Evolutionary conservation across 2,113 vertebrate species (phyloP), one percentile per base, ranked within the genome.

Genomic region (Cyprinus carpio): DNA sequence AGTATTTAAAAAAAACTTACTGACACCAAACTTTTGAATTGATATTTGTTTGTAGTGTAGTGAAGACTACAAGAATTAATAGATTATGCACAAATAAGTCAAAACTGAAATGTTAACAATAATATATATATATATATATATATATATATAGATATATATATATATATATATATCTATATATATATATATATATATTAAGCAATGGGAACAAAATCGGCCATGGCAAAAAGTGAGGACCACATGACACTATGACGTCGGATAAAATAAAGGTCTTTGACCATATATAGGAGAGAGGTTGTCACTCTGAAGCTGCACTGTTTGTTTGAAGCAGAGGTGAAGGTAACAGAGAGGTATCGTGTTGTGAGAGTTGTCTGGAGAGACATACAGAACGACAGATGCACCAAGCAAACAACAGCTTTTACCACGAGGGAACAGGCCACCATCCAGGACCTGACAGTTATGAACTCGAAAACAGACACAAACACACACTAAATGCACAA

Each of bases 381-480:
- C 75, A 79, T 56, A 49, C 78, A 84, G 58, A 23, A n/a, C 67
- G 87, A 88, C 87, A 88, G 87, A 75, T 84, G 87, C 84, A 37
- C 46, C 20, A 58, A 84, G 83, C 84, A 88, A 88, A 88, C 87
- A 88, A 79, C 84, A 75, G 75, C 79, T 84, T 86, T 75, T 62
- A 75, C 82, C 87, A 81, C 71, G 9, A 84, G 87, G 84, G 87
- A 88, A n/a, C 72, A 78, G 87, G 40, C 27, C 84, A 80, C 46
- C 65, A 49, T 43, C 58, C 56, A 74, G 85, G 60, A 71, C 64
- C 64, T 79, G 75, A 78, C 75, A 88, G 81, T 81, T 75, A 49
- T 88, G 75, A 88, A 85, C 75, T 25, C 75, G 84, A 88, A 88
- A 86, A 56, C 60, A 43, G 4, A 77, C 56, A 71, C 74, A 78